Conservation (phyloP, 2,797 vertebrate genomes). For the Nannoperca obscura region DNA sequence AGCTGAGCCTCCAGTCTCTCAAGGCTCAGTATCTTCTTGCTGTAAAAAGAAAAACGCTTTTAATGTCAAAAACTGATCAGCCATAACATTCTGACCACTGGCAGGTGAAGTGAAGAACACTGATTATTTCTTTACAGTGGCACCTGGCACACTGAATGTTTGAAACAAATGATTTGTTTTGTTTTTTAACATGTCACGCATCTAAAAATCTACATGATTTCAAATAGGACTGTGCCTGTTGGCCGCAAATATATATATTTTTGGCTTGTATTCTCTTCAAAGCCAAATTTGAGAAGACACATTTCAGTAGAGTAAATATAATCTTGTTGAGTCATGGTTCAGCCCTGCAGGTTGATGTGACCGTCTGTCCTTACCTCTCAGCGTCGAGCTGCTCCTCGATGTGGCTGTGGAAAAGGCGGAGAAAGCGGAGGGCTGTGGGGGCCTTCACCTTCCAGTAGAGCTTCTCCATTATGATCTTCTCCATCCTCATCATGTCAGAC, state of each 20-base stretch:
- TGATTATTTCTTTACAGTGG: too few species aligned
- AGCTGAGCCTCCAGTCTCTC: conserved; percentile 95
- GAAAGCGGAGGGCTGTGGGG: conserved; percentile 92
- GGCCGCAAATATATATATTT: conserved; percentile 35
- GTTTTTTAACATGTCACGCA: conserved; percentile 19
- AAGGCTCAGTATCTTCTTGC: conserved; percentile 88
- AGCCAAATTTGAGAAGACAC: conserved; percentile 60
- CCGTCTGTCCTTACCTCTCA: conserved; percentile 87
- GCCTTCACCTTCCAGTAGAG: conserved; percentile 93
- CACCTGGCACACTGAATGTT: not conserved
- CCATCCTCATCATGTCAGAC: conserved; percentile 98
- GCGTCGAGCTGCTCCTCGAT: conserved; percentile 86
- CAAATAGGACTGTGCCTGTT: conserved; percentile 19
- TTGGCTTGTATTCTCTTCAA: conserved; percentile 43
- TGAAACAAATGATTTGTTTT: not conserved
- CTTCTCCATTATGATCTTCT: conserved; percentile 96
- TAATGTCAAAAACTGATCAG: conserved; percentile 11
- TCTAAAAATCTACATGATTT: conserved; percentile 32
- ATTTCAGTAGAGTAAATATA: conserved; percentile 56
- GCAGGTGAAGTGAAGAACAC: too few species aligned
- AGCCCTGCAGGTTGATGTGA: conserved; percentile 53
- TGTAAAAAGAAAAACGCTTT: conserved; percentile 68
- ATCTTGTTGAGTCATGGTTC: conserved; percentile 59
- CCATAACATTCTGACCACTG: too few species aligned
- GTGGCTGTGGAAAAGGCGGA: conserved; percentile 89